Base-by-base conservation (phyloP, 2,797 vertebrate genomes). In the Chlorospingus semifuscus region DNA sequence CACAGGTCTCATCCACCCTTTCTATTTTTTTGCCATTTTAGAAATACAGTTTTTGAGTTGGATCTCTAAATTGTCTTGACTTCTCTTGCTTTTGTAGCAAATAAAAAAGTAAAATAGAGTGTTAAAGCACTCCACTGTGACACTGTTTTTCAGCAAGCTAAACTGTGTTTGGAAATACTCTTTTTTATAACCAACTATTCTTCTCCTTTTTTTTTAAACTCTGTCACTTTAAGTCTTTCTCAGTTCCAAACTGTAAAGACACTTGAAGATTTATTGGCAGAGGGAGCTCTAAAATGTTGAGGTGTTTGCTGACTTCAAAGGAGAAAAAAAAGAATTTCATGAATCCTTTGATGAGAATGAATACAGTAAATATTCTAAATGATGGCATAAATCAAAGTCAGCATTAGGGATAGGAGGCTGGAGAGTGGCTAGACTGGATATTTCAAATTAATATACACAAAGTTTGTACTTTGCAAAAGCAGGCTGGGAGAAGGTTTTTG, bases 371-470 rank as follows among this genome's bases (percentile, higher is more conserved):
- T 84, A 76, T 47, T 81, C 46, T 68, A 85, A 94, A 74, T 77
- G 55, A 53, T 83, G 64, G 37, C 57, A 50, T 80, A 94, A 90
- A 87, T 95, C 41, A 87, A 91, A 95, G 82, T 72, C 76, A 69
- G 19, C 37, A 10, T 63, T 57, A 61, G 27, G 24, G 5, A 12
- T 36, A 52, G 63, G 52, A 84, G 66, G 23, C 19, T 92, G 77
- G 52, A 90, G 56, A 53, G 64, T 74, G 60, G 46, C 41, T 72
- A 70, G 34, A 37, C 66, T 64, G 83, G 85, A 56, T 76, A 83
- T 79, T 90, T 83, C 49, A 71, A 86, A 69, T 93, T 86, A 66
- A 46, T 39, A 22, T 29, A 57, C 34, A 56, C 63, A 50, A 87
- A 77, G 55, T n/a, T 44, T 80, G 5, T 80, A 59, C 44, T 85